A percentile compares a stretch with the other conserved stretches of the same genome.
phyloP scores from a whole-genome alignment of 2,113 vertebrate species.

The Coryphaenoides rupestris region DNA sequence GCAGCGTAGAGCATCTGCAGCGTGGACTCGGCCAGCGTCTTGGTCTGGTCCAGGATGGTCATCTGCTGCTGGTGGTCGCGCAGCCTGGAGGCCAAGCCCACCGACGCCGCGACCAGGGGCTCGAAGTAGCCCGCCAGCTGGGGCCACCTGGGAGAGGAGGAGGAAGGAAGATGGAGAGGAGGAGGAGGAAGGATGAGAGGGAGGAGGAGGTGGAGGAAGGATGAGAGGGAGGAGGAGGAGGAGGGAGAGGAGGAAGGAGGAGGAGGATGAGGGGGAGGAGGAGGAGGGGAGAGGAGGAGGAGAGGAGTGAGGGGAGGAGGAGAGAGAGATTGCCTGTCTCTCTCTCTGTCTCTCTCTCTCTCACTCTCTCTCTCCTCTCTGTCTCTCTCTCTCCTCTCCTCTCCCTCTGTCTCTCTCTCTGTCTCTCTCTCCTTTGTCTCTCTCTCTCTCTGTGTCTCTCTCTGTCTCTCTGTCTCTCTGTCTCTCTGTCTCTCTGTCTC shows the following conservation, averaged over 20 bases:
- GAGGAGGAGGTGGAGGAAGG: too few species aligned
- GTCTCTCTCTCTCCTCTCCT: too few species aligned
- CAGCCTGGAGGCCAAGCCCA: slow-evolving; percentile 90
- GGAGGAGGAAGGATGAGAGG: neutral
- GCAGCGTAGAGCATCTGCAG: slow-evolving; percentile 97
- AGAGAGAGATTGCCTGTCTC: too few species aligned
- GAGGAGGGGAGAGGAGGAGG: too few species aligned
- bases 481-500: too few species aligned
- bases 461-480: too few species aligned
- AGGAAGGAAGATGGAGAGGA: neutral
- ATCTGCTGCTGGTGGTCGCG: slow-evolving; percentile 96
- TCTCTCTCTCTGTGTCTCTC: too few species aligned
- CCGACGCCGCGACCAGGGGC: slow-evolving; percentile 85
- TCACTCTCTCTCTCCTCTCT: too few species aligned
- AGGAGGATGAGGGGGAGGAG: neutral
- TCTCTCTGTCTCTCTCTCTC: too few species aligned
- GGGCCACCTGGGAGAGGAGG: slow-evolving; percentile 77
- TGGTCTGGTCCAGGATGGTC: slow-evolving; percentile 96
- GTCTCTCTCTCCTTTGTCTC: too few species aligned
- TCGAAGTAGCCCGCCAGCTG: slow-evolving; percentile 95
- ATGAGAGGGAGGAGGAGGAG: neutral
- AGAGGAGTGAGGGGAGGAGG: too few species aligned
- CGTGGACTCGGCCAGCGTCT: slow-evolving; percentile 92
- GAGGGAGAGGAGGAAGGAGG: neutral
- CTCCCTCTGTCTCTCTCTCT: too few species aligned